Evolutionary conservation across 2,797 vertebrate species (phyloP).

Genomic region (Pelobates cultripes): DNA sequence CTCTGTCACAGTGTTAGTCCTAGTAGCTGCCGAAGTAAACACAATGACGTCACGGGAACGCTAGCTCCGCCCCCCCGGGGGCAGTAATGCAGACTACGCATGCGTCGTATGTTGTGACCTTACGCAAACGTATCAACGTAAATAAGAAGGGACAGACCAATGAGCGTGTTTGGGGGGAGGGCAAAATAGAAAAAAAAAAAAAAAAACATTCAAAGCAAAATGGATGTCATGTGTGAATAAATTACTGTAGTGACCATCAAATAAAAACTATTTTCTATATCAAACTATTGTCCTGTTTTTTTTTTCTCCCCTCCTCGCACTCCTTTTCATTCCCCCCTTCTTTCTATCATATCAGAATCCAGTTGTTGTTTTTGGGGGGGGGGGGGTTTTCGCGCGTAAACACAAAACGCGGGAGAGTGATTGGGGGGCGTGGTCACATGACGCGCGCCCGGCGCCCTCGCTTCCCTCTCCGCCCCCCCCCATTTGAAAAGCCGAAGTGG

Average conservation of each 20-base stretch:
- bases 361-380: not conserved
- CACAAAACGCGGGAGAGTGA: constrained; percentile 47
- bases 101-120: not conserved
- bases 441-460: constrained; percentile 11
- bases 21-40: too few relatives aligned
- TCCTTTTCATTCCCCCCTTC: not conserved
- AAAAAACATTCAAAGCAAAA: not conserved
- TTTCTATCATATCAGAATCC: not conserved
- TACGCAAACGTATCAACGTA: not conserved
- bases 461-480: constrained; percentile 17
- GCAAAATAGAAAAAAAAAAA: not conserved
- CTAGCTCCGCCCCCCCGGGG: too few relatives aligned
- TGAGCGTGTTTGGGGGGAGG: not conserved
- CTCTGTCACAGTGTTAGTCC: too few relatives aligned
- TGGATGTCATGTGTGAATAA: not conserved
- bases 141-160: not conserved
- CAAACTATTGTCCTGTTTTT: not conserved
- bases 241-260: not conserved
- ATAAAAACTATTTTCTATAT: not conserved
- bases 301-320: not conserved
- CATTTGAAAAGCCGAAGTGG: constrained; percentile 49
- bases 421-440: constrained; percentile 39
- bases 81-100: not conserved
- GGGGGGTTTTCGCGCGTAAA: constrained; percentile 34
- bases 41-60: not conserved